Conservation (phyloP, 2,888 invertebrate genomes). For the Cephonodes hylas region DNA sequence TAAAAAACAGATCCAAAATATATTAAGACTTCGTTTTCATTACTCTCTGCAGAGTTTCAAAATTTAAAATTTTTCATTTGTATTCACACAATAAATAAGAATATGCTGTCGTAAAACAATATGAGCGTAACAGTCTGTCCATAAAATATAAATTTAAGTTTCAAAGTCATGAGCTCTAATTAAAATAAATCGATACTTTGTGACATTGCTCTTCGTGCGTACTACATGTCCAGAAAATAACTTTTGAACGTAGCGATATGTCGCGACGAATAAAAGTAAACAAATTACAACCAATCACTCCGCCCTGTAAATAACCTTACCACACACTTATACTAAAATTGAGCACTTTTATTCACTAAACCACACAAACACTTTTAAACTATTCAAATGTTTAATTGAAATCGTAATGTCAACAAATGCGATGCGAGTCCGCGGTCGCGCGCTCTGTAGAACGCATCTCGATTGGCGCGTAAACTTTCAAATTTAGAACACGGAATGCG, state of each 20-base stretch:
- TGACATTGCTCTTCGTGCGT: not conserved
- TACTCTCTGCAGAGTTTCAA: too few relatives aligned
- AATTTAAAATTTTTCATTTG: too few relatives aligned
- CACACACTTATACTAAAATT: constrained; percentile 32
- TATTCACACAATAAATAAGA: too few relatives aligned
- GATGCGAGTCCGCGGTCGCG: constrained; percentile 27
- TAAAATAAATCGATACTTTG: not conserved
- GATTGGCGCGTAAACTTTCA: constrained; percentile 51
- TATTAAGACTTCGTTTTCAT: too few relatives aligned
- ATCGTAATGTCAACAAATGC: constrained; percentile 24
- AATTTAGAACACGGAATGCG: constrained; percentile 52
- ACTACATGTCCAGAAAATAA: not conserved
- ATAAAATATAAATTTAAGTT: not conserved
- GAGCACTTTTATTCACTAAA: constrained; percentile 29
- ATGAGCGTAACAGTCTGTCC: not conserved
- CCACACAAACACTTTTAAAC: constrained; percentile 22
- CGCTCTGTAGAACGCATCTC: constrained; percentile 36
- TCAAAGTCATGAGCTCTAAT: not conserved
- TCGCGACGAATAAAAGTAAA: not conserved
- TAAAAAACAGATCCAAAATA: too few relatives aligned
- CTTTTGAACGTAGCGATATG: not conserved
- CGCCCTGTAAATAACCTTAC: constrained; percentile 42
- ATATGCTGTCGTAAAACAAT: too few relatives aligned
- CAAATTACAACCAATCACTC: constrained; percentile 24
- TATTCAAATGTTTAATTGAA: constrained; percentile 21